Percentiles rank a stretch among this genome's conserved stretches.
phyloP scores from a whole-genome alignment of 2,888 invertebrate species.

The Zele albiditarsus region DNA sequence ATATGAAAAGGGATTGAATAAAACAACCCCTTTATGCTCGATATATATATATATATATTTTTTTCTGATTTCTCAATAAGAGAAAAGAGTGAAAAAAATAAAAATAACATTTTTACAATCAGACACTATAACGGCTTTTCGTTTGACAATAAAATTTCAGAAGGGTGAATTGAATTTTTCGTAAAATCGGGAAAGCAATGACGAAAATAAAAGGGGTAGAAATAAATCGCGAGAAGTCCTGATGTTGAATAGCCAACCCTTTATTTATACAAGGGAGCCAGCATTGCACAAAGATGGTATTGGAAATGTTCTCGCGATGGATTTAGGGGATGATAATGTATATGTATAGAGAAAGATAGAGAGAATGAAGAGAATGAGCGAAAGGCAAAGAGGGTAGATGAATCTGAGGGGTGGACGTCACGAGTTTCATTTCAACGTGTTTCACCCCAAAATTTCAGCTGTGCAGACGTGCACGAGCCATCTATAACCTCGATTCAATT shows the following conservation, averaged over 20 bases:
- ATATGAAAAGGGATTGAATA: constrained; percentile 16
- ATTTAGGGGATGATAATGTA: constrained; percentile 14
- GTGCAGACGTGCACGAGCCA: constrained; percentile 51
- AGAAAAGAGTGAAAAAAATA: constrained; percentile 10
- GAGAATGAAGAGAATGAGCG: constrained; percentile 20
- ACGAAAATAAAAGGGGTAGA: constrained; percentile 44
- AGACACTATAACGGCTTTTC: constrained; percentile 36
- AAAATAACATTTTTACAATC: constrained; percentile 37
- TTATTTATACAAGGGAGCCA: constrained; percentile 67
- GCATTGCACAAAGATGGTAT: constrained; percentile 20
- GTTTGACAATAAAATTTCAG: constrained; percentile 36
- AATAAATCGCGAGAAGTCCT: constrained; percentile 47
- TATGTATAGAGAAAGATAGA: constrained; percentile 43
- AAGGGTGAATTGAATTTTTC: constrained; percentile 40
- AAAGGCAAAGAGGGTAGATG: constrained; percentile 26
- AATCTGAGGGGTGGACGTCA: constrained; percentile 26
- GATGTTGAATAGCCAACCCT: constrained; percentile 62
- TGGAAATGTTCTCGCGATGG: constrained; percentile 44
- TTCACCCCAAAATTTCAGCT: constrained; percentile 71
- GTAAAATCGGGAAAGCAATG: constrained; percentile 49
- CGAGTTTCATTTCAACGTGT: constrained; percentile 59
- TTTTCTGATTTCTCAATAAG: constrained; percentile 9
- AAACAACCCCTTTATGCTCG: constrained; percentile 22
- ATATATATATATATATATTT: constrained; percentile 13
- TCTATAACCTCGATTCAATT: constrained; percentile 43